Evolutionary conservation across 2,113 vertebrate species (phyloP).

Genomic region (Electrona antarctica): DNA sequence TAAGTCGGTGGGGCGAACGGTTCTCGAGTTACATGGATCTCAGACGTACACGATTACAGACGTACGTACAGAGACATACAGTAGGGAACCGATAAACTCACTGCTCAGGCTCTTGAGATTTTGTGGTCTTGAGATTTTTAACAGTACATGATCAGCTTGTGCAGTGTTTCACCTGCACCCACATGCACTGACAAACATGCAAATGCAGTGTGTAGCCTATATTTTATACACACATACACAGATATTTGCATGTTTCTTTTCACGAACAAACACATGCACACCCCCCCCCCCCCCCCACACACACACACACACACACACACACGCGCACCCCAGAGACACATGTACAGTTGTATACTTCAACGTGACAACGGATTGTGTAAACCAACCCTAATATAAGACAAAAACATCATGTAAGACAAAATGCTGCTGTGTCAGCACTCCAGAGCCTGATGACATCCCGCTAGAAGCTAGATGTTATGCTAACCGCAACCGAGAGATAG

Average conservation of each 20-base stretch:
- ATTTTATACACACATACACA: too few species aligned
- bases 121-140: neutral
- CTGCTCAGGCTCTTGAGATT: conserved; percentile 36
- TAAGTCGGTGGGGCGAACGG: too few species aligned
- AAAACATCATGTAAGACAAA: conserved; percentile 60
- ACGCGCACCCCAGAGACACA: neutral
- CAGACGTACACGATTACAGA: too few species aligned
- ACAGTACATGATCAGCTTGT: too few species aligned
- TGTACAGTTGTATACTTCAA: conserved; percentile 35
- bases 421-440: conserved; percentile 64
- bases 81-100: conserved; percentile 65
- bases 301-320: neutral
- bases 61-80: conserved; percentile 31
- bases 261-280: too few species aligned
- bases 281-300: neutral
- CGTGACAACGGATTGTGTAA: conserved; percentile 34
- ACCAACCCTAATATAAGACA: conserved; percentile 39
- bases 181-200: conserved; percentile 21
- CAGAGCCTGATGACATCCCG: conserved; percentile 58
- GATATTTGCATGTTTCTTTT: too few species aligned
- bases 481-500: conserved; percentile 46
- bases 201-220: too few species aligned
- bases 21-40: too few species aligned
- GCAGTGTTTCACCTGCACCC: too few species aligned
- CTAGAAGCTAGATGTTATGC: conserved; percentile 50